Evolutionary conservation across 2,888 invertebrate species (phyloP).

Genomic region (Andrena dorsata): DNA sequence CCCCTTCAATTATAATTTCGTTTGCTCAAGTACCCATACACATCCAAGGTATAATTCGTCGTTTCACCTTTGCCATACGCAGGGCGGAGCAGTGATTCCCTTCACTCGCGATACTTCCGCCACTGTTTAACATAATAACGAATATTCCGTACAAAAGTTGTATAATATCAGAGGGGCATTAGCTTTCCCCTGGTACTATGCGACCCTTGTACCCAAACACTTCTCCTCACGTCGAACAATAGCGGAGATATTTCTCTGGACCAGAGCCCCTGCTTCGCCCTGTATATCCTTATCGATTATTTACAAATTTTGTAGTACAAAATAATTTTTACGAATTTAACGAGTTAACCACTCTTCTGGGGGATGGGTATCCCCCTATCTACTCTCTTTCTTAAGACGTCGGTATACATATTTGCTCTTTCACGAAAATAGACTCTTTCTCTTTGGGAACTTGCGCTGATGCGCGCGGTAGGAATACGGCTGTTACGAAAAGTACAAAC

Average conservation of each 20-base stretch:
- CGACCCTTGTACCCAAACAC: not conserved
- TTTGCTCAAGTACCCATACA: conserved; percentile 32
- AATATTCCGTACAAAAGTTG: not conserved
- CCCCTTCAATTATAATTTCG: not conserved
- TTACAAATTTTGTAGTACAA: conserved; percentile 62
- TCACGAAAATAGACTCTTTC: conserved; percentile 59
- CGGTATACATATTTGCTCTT: conserved; percentile 48
- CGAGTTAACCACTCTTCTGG: conserved; percentile 34
- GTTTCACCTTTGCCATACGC: conserved; percentile 25
- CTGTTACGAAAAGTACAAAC: conserved; percentile 31
- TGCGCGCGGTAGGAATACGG: conserved; percentile 35
- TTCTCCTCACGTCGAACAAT: not conserved
- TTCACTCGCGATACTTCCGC: not conserved
- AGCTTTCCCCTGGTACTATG: no score
- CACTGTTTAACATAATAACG: not conserved
- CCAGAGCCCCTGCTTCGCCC: not conserved
- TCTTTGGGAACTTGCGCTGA: conserved; percentile 22
- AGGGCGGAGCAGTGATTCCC: not conserved
- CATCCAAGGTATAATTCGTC: conserved; percentile 21
- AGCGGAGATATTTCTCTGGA: not conserved
- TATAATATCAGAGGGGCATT: not conserved
- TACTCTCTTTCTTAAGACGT: conserved; percentile 27
- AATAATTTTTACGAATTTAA: conserved; percentile 61
- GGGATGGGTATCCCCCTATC: conserved; percentile 23
- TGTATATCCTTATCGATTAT: conserved; percentile 47